Conservation (phyloP, 2,888 invertebrate genomes). For the Eupithecia vulgata region DNA sequence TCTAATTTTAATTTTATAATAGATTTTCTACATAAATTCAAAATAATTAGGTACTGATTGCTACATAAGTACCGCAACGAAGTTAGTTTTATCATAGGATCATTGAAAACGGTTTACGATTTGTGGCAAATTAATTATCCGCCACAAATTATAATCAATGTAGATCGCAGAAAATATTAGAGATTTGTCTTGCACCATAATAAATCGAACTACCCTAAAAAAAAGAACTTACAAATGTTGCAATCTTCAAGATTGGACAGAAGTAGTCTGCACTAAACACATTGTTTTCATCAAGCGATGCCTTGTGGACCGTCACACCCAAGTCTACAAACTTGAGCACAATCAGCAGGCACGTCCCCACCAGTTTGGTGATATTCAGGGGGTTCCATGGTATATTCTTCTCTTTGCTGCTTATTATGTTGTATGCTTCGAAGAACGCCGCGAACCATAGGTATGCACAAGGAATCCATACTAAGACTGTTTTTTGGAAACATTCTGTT, state of each 20-base stretch:
- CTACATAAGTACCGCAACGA: too few species aligned
- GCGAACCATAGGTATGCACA: constrained; percentile 93
- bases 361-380: constrained; percentile 88
- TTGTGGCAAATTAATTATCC: not conserved
- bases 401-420: constrained; percentile 89
- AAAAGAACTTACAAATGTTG: constrained; percentile 90
- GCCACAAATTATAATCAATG: not conserved
- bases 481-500: constrained; percentile 96
- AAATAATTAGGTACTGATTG: too few species aligned
- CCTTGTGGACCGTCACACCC: constrained; percentile 84
- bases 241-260: constrained; percentile 90
- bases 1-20: too few species aligned
- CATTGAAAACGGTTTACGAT: not conserved
- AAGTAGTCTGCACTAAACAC: constrained; percentile 89
- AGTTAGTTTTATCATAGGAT: not conserved
- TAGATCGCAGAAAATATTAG: not conserved
- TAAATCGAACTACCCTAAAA: not conserved
- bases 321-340: constrained; percentile 88
- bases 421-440: constrained; percentile 89
- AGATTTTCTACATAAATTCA: too few species aligned
- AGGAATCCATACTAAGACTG: constrained; percentile 94
- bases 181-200: not conserved
- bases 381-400: constrained; percentile 91
- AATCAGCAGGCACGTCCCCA: constrained; percentile 86
- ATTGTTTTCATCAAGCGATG: constrained; percentile 74